Conservation (phyloP, 2,797 vertebrate genomes). For the Bryconaethiops microstoma region DNA sequence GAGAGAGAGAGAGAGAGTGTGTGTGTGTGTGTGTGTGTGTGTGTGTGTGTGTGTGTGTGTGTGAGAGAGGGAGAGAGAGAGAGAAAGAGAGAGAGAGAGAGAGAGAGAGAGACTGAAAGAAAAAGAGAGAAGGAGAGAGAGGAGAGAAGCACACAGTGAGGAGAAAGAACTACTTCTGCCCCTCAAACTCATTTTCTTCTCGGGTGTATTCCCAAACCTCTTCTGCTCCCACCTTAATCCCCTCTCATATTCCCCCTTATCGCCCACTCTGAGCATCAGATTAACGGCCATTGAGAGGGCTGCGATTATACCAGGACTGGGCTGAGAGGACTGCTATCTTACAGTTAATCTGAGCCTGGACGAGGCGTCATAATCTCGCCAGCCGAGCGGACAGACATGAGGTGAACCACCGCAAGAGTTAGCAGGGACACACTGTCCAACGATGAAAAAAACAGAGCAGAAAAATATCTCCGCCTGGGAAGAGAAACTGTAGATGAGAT, state of each 20-base stretch:
- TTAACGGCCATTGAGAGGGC: constrained; percentile 49
- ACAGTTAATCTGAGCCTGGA: constrained; percentile 50
- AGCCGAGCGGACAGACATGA: constrained; percentile 35
- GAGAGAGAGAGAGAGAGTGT: constrained; percentile 52
- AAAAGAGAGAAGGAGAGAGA: constrained; percentile 16
- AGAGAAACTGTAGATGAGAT: constrained; percentile 51
- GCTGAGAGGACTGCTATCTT: constrained; percentile 47
- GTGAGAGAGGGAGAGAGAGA: constrained; percentile 49
- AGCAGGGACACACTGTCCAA: constrained; percentile 21
- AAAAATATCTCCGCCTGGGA: constrained; percentile 1
- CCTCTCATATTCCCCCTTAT: constrained; percentile 58
- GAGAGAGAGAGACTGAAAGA: constrained; percentile 49
- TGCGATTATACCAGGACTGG: constrained; percentile 41
- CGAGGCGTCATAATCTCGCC: constrained; percentile 51
- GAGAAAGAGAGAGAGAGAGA: constrained; percentile 61
- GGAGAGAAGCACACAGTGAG: constrained; percentile 60
- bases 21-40: constrained; percentile 9
- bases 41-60: constrained; percentile 59
- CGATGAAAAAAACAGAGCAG: background rate
- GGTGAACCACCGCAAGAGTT: background rate
- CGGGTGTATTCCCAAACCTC: constrained; percentile 38
- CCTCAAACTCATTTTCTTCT: constrained; percentile 55
- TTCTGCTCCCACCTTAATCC: constrained; percentile 55
- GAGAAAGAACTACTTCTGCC: constrained; percentile 56
- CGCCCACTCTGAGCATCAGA: constrained; percentile 58